Evolutionary conservation across 2,888 invertebrate genomes (phyloP), one percentile per base, ranked within the genome.

Genomic region (Lysandra coridon): DNA sequence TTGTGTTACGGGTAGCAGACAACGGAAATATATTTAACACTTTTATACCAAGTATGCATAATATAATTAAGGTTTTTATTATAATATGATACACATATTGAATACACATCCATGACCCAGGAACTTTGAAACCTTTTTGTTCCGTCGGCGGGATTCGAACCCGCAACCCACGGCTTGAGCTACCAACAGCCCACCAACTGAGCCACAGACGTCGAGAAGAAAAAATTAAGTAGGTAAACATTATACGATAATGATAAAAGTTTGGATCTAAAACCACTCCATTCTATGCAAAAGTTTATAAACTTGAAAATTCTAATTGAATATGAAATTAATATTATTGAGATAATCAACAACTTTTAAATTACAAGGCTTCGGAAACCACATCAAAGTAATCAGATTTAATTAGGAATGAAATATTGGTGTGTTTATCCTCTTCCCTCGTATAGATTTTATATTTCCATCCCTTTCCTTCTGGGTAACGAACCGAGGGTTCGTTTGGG

Each of bases 401-500:
- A 37, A 69, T 69, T 69, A 69, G 69, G 17, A 69, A 69, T 69
- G 69, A 69, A 37, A 69, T 69, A 37, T 64, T 12, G 64, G 23
- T 64, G 3, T 64, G 23, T 12, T 30, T 33, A 37, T 69, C 64
- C 64, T 37, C 17, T 69, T 37, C 33, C 1, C 14, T 69, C 33
- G 0, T 17, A 69, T 69, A 69, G 10, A 64, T 37, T 37, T 69
- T 33, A 69, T 64, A 64, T 12, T 12, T 64, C 23, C 17, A 64
- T 12, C 33, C 33, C 69, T 14, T 69, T 69, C 33, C 0, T 17
- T 37, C 69, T 69, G 69, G 17, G 17, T 69, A 69, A 69, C 12
- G 69, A 69, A 69, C 30, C 33, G 69, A 37, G 69, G 69, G 69
- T 69, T 69, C 69, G 69, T 69, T 69, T 33, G 69, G 69, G 33